Base-by-base conservation (phyloP, 92 coral and sea anemone genomes). In the Diadumene lineata region DNA sequence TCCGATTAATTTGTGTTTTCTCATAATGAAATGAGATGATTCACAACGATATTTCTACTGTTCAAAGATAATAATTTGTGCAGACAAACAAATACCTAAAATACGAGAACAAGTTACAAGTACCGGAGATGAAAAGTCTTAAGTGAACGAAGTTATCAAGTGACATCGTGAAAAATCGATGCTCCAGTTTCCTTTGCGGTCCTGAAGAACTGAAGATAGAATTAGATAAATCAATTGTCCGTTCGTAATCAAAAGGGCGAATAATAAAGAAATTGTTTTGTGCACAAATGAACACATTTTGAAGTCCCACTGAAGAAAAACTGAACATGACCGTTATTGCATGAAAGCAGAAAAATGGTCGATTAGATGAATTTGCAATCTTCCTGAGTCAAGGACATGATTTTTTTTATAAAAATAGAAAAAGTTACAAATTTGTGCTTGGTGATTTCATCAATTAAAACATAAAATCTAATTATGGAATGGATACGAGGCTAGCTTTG, bases 271-370 rank as follows among this genome's bases (percentile, higher is more conserved):
- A 62, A 62, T 60, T 10, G n/a, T 22, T 62, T 28, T 28, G 43
- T 30, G 43, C 31, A 62, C 68, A 62, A 62, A 27, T 6, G 38
- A 62, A 62, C 68, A 62, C 68, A 62, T 62, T 62, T 62, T 62
- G 4, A 62, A 43, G 31, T 62, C 68, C 68, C 68, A 62, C 68
- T 38, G 31, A 28, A 53, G 3, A 53, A 53, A 16, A 53, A 2
- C 60, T 53, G 25, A 3, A 16, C n/a, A 8, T 3, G n/a, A 22
- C 18, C 9, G 60, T 8, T 3, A 53, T 22, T 16, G 60, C 13
- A n/a, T 4, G 23, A 58, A 58, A 7, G 22, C 27, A 58, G 28
- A 24, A 58, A 58, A 11, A 58, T 7, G 29, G 22, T 58, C 1
- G 43, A 28, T 28, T 29, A 62, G 68, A 62, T 62, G 43, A 62